Base-by-base conservation (phyloP, 1,140 invertebrate genomes). In the Theocolax elegans region DNA sequence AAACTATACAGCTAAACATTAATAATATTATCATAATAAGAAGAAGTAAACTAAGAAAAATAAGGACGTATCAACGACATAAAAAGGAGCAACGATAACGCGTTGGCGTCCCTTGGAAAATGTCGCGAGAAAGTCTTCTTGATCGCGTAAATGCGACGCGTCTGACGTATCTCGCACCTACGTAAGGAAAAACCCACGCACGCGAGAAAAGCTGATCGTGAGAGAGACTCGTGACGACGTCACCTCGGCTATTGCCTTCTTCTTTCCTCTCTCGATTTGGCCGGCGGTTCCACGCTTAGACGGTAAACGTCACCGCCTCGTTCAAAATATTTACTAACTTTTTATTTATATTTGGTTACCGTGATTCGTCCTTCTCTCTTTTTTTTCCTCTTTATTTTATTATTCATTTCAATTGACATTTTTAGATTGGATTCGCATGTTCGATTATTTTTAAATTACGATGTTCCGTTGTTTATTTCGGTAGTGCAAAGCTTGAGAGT, bases 241-340 rank as follows among this genome's bases (percentile, higher is more conserved):
- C 51, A 3, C 15, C 25, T 56, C 53, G 29, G 1, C n/a, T 56
- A 56, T 56, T 35, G 53, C 53, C n/a, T 15, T 19, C 53, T 35
- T 35, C 27, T n/a, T 27, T 4, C 38, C 29, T 56, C 44, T 63
- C 42, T 63, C 60, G 60, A 49, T 63, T 49, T 62, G 58, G 29
- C 19, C 23, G 19, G 17, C 27, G 19, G n/a, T 56, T 56, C 53
- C 29, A 56, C 38, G 29, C 9, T 19, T 19, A 23, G 17, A 17
- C n/a, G 29, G 27, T 19, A 31, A 31, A 63, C 17, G 23, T 60
- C n/a, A n/a, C n/a, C n/a, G n/a, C n/a, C n/a, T n/a, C n/a, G n/a
- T n/a, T n/a, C n/a, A n/a, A n/a, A n/a, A n/a, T n/a, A n/a, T n/a
- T n/a, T n/a, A n/a, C n/a, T n/a, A n/a, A n/a, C n/a, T n/a, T n/a